Conservation (phyloP, 1,140 invertebrate genomes). For the Cotesia chilonis region DNA sequence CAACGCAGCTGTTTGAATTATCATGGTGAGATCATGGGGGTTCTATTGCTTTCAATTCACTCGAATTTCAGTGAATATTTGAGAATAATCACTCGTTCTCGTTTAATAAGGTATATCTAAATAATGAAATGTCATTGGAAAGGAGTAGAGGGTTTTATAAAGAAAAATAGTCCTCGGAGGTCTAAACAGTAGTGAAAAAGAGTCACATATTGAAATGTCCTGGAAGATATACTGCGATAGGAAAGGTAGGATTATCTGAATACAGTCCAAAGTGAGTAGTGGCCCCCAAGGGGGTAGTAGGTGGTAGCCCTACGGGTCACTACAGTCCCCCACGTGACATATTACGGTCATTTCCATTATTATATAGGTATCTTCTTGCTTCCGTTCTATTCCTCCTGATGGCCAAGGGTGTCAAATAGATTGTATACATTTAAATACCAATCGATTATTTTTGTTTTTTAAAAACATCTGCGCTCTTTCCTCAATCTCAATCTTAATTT, state of each 20-base stretch:
- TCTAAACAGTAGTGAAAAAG: too few species aligned
- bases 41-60: too few species aligned
- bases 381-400: constrained; percentile 4
- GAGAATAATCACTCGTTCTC: too few species aligned
- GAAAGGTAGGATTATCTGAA: constrained; percentile 62
- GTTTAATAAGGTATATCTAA: too few species aligned
- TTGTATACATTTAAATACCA: constrained; percentile 57
- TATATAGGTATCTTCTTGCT: constrained; percentile 48
- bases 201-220: constrained; percentile 59
- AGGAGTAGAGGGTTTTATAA: too few species aligned
- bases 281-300: constrained; percentile 59
- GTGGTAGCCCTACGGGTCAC: constrained; percentile 48
- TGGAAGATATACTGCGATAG: constrained; percentile 22
- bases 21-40: too few species aligned
- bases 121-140: too few species aligned
- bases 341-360: constrained; percentile 56
- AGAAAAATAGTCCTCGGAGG: too few species aligned
- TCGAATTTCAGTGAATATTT: too few species aligned
- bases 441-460: constrained; percentile 35
- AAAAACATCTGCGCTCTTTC: neutral
- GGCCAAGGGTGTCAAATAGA: constrained; percentile 42
- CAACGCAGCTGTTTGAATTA: too few species aligned
- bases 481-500: too few species aligned
- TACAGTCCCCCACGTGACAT: constrained; percentile 49
- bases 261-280: constrained; percentile 60